Evolutionary conservation across 2,113 vertebrate genomes (phyloP).

Genomic region (Trematocara macrostoma): DNA sequence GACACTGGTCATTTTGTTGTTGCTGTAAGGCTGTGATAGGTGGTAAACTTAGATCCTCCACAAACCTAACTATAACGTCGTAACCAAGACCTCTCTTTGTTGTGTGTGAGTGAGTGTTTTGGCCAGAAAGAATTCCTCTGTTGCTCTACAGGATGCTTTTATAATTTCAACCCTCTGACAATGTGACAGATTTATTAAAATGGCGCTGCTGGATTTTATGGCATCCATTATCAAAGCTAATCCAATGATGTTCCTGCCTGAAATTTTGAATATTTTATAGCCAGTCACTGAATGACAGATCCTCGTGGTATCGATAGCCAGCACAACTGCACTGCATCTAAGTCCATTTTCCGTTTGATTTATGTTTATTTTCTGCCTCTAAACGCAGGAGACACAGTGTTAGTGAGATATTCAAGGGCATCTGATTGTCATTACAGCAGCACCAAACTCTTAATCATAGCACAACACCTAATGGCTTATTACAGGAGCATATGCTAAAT

Average conservation of each 20-base stretch:
- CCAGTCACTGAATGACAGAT: constrained; percentile 1
- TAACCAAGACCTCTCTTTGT: not conserved
- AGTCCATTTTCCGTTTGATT: constrained; percentile 12
- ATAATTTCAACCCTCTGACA: constrained; percentile 37
- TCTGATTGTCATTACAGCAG: constrained; percentile 53
- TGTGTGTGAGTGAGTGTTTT: not conserved
- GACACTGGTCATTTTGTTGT: constrained; percentile 3
- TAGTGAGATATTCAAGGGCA: constrained; percentile 50
- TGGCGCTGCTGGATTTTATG: constrained; percentile 55
- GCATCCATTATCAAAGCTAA: constrained; percentile 63
- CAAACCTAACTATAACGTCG: not conserved
- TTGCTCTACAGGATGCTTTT: constrained; percentile 23
- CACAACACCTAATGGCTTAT: constrained; percentile 68
- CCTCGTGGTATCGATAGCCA: not conserved
- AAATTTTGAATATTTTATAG: constrained; percentile 53
- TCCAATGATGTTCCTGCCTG: constrained; percentile 47
- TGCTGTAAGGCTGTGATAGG: not conserved
- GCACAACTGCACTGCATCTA: not conserved
- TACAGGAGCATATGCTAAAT: constrained; percentile 66
- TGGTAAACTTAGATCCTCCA: not conserved
- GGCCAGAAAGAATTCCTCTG: constrained; percentile 7
- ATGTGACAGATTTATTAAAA: constrained; percentile 64
- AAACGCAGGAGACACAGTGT: constrained; percentile 14
- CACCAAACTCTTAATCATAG: constrained; percentile 56
- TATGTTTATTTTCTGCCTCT: constrained; percentile 34